Evolutionary conservation across 2,888 invertebrate species (phyloP).

Genomic region (Gerris lacustris): DNA sequence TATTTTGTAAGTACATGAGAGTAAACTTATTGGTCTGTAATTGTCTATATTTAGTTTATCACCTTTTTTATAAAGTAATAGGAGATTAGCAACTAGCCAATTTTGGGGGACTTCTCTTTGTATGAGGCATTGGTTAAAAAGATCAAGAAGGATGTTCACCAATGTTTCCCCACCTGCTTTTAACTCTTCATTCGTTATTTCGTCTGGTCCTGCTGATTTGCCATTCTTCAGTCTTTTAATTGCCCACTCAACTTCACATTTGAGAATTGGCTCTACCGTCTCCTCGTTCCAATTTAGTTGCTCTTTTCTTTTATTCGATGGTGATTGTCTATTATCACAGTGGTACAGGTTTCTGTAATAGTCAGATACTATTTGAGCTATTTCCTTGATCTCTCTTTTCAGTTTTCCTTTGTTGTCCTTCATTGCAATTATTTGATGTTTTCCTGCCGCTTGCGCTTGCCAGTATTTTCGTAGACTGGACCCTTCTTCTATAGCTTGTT

Average conservation of each 20-base stretch:
- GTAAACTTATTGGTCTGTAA: slow-evolving; percentile 6
- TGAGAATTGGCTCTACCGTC: background rate
- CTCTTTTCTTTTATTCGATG: background rate
- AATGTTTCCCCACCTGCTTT: slow-evolving; percentile 8
- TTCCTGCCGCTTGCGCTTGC: background rate
- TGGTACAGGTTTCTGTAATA: background rate
- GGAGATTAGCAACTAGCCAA: background rate
- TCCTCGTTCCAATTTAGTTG: background rate
- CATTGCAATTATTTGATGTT: slow-evolving; percentile 6
- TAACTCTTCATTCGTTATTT: slow-evolving; percentile 6
- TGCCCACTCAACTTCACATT: slow-evolving; percentile 7
- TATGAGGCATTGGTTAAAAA: background rate
- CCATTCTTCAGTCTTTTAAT: slow-evolving; percentile 2
- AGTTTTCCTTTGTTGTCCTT: slow-evolving; percentile 5
- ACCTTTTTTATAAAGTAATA: slow-evolving; percentile 8
- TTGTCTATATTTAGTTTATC: slow-evolving; percentile 9
- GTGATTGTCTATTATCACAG: background rate
- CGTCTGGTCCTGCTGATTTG: slow-evolving; percentile 5
- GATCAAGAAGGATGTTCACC: background rate
- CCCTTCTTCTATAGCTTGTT: background rate
- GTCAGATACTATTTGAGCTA: background rate
- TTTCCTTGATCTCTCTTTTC: slow-evolving; percentile 4
- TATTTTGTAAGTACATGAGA: background rate
- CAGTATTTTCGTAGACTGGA: background rate
- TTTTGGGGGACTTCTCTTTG: background rate